phyloP scores from a whole-genome alignment of 2,113 vertebrate species.

The Strigops habroptila region DNA sequence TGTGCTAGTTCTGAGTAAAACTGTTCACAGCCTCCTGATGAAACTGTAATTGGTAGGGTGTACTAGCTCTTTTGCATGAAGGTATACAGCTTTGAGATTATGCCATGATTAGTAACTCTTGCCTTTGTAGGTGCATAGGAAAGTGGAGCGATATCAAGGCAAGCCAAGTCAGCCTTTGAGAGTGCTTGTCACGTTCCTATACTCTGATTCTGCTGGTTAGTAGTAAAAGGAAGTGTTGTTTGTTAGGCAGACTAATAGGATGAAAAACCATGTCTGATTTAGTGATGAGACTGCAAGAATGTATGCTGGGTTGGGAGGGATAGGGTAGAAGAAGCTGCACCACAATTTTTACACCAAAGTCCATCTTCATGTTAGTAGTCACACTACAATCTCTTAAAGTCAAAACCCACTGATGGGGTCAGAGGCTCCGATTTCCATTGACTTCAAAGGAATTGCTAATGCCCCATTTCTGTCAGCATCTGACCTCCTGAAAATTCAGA shows the following conservation, averaged over 20 bases:
- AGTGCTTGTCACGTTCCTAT: not conserved
- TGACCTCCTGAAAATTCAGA: conserved; percentile 30
- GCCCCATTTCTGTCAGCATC: not conserved
- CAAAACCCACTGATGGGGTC: not conserved
- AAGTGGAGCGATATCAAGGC: accelerated
- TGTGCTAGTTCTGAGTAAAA: not conserved
- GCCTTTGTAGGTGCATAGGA: not conserved
- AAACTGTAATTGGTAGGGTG: not conserved
- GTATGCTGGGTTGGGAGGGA: not conserved
- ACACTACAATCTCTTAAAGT: not conserved
- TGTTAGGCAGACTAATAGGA: not conserved
- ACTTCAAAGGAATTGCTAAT: conserved; percentile 40
- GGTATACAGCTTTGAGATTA: not conserved
- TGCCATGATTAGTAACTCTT: not conserved
- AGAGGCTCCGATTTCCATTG: not conserved
- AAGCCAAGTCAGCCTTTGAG: not conserved
- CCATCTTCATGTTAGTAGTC: not conserved
- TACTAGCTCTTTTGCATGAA: not conserved
- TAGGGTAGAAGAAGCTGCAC: not conserved
- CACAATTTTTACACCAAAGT: not conserved
- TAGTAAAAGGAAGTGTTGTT: not conserved
- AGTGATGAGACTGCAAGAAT: not conserved
- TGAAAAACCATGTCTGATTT: not conserved
- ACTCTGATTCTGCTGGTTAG: not conserved
- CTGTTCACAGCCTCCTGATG: not conserved